phyloP scores from a whole-genome alignment of 2,113 vertebrate species.

The Psettodes erumei region DNA sequence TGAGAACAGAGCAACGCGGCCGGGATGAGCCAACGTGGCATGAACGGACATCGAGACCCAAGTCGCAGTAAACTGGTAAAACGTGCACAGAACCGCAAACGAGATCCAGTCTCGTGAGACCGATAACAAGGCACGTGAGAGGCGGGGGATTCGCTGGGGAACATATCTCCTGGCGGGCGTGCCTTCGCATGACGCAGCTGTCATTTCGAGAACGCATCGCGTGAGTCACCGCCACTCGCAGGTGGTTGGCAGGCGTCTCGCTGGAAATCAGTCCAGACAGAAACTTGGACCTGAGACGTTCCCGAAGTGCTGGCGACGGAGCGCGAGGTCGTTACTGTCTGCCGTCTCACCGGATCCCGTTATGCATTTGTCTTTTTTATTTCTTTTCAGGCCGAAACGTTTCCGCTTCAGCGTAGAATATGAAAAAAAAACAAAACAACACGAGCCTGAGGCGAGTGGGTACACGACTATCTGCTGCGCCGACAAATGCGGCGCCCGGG shows the following conservation, averaged over 20 bases:
- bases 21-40: too few species aligned
- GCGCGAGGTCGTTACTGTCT: slow-evolving; percentile 40
- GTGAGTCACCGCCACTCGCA: slow-evolving; percentile 53
- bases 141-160: background rate
- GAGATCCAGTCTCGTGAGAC: too few species aligned
- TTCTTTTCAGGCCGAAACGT: slow-evolving; percentile 7
- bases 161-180: background rate
- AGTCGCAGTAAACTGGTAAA: background rate
- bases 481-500: slow-evolving; percentile 24
- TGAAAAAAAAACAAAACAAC: slow-evolving; percentile 40
- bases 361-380: slow-evolving; percentile 38
- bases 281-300: slow-evolving; percentile 34
- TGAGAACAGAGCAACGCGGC: too few species aligned
- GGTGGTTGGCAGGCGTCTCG: slow-evolving; percentile 39
- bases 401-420: slow-evolving; percentile 12
- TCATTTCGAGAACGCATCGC: slow-evolving; percentile 18
- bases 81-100: background rate
- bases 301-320: slow-evolving; percentile 5
- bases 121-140: too few species aligned
- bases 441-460: background rate
- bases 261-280: slow-evolving; percentile 25
- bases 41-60: background rate
- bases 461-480: background rate
- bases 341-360: slow-evolving; percentile 19
- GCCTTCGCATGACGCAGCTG: background rate